Evolutionary conservation across 1,140 invertebrate genomes (phyloP), one percentile per base, ranked within the genome.

Genomic region (Hypothenemus hampei): DNA sequence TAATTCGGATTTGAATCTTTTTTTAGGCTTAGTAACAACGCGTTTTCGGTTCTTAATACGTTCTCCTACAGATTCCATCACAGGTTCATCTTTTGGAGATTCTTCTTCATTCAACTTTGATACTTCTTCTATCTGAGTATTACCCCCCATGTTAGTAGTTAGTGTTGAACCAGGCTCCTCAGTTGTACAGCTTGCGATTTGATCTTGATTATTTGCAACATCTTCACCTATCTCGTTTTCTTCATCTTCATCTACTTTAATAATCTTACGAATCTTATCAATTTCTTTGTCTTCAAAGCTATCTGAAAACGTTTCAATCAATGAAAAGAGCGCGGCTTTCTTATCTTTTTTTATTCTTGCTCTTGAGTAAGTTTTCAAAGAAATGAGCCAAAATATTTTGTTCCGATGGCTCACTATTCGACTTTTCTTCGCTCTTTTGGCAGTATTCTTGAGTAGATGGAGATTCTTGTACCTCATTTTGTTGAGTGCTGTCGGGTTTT

Each of bases 1-100:
- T 29, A 86, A 62, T 59, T 83, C 82, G 18, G 65, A 62, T 54
- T 59, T 72, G 11, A 57, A 59, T 43, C 59, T 62, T 24, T 57
- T 60, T 37, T 64, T 62, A 7, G 31, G 43, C 13, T 20, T 41
- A 20, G 47, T 29, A 20, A 11, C 47, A 13, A n/a, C 47, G 15
- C 61, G 45, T 55, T 58, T 58, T 18, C 60, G 46, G 36, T 51
- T 67, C 51, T 67, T 67, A 40, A 63, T 69, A 40, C 64, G 56
- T 41, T 65, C 64, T 6, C 65, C 65, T 4, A 65, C 62, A 1
- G 54, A 54, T 22, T 58, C 59, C 8, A 58, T 21, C 21, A 64
- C 54, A 8, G 40, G 43, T 22, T 56, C 45, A 13, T 39, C 19
- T 11, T 5, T 5, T 26, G 16, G 13, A 21, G 20, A 19, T 21